Percentiles rank a stretch among this genome's conserved stretches.
phyloP scores from a whole-genome alignment of 2,113 vertebrate genomes.

The Equus przewalskii region DNA sequence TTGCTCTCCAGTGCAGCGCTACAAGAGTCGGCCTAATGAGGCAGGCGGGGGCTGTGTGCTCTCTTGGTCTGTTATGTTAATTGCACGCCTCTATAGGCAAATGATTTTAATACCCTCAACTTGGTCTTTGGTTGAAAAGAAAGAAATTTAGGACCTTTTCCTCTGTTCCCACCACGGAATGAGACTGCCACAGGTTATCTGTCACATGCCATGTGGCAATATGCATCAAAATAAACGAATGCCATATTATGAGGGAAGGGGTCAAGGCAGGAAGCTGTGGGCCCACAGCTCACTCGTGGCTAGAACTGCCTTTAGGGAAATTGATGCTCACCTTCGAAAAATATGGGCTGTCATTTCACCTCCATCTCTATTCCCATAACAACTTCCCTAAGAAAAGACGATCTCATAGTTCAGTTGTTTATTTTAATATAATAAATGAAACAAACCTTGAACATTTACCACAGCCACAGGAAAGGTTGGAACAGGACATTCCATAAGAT shows the following conservation, averaged over 20 bases:
- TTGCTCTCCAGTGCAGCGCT: neutral
- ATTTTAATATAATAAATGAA: slow-evolving; percentile 62
- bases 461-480: neutral
- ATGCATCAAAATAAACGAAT: slow-evolving; percentile 21
- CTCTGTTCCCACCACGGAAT: neutral
- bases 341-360: neutral
- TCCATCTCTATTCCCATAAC: neutral
- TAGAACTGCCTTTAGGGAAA: slow-evolving; percentile 20
- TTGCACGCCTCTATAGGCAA: neutral
- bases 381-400: slow-evolving; percentile 8
- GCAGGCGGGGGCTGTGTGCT: slow-evolving; percentile 22
- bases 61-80: slow-evolving; percentile 1
- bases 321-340: slow-evolving; percentile 34
- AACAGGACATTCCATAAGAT: neutral
- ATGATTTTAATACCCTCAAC: slow-evolving; percentile 31
- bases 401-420: neutral
- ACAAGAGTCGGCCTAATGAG: neutral
- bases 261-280: slow-evolving; percentile 10
- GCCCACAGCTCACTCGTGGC: neutral
- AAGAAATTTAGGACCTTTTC: slow-evolving; percentile 20
- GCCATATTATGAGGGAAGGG: neutral
- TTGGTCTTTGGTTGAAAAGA: slow-evolving; percentile 32
- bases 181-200: slow-evolving; percentile 23
- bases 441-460: slow-evolving; percentile 10
- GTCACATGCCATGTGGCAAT: neutral